Evolutionary conservation across 2,888 invertebrate genomes (phyloP).

Genomic region (Dendrolimus houi): DNA sequence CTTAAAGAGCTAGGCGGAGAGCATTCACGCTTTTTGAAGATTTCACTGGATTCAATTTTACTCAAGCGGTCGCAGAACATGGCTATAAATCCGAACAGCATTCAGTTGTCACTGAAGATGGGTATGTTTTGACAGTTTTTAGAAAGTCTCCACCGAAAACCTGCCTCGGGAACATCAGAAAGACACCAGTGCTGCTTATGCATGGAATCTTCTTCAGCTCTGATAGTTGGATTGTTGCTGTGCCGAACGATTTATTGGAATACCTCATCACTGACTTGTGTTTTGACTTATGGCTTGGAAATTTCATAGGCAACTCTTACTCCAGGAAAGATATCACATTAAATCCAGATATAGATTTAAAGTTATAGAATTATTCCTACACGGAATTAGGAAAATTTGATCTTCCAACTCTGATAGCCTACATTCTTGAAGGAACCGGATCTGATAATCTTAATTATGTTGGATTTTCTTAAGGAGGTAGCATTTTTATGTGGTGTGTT

Average conservation of each 20-base stretch:
- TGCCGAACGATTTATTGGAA: slow-evolving; percentile 27
- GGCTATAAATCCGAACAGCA: slow-evolving; percentile 45
- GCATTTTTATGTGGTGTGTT: slow-evolving; percentile 80
- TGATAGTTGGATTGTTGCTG: slow-evolving; percentile 47
- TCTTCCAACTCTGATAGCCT: slow-evolving; percentile 78
- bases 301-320: slow-evolving; percentile 35
- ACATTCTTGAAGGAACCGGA: slow-evolving; percentile 37
- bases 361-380: slow-evolving; percentile 81
- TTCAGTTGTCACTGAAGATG: slow-evolving; percentile 42
- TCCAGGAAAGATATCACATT: slow-evolving; percentile 60
- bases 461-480: slow-evolving; percentile 87
- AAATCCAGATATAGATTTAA: slow-evolving; percentile 36
- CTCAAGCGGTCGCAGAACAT: slow-evolving; percentile 10
- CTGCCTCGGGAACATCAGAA: slow-evolving; percentile 14
- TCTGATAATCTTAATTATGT: slow-evolving; percentile 54
- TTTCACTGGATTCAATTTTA: too few relatives aligned
- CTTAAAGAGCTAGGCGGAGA: too few relatives aligned
- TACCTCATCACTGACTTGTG: slow-evolving; percentile 27
- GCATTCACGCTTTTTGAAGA: too few relatives aligned
- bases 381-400: slow-evolving; percentile 87
- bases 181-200: slow-evolving; percentile 46
- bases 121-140: slow-evolving; percentile 43
- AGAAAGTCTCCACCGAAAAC: slow-evolving; percentile 25
- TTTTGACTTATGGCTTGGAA: slow-evolving; percentile 23
- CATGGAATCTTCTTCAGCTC: slow-evolving; percentile 50